These are phyloP conservation scores for Sylvia borin DNA, from an alignment of 2,797 vertebrate species.

Conservation along the genomic window DNA sequence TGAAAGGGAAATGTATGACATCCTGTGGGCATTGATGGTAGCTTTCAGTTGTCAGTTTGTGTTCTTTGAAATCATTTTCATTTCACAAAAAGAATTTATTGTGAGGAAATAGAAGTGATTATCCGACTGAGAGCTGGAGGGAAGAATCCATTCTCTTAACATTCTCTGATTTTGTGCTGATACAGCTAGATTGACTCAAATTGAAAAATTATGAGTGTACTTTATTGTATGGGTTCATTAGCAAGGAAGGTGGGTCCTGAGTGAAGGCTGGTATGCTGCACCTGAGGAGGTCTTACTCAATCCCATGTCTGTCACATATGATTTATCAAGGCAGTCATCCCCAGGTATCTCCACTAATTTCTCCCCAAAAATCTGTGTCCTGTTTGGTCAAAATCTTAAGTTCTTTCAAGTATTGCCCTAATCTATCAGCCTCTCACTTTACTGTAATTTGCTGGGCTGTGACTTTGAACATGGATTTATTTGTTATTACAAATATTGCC, in stretches of 20 bases:
- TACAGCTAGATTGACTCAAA: background rate
- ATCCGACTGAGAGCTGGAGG: constrained; percentile 1
- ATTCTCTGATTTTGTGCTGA: background rate
- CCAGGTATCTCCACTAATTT: background rate
- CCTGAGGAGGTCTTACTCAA: background rate
- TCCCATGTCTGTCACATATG: background rate
- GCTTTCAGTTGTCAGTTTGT: constrained; percentile 44
- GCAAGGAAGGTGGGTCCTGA: background rate
- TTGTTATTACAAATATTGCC: background rate
- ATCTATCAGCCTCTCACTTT: background rate
- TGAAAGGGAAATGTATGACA: constrained; percentile 59
- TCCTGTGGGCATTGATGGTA: constrained; percentile 59
- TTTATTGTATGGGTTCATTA: background rate
- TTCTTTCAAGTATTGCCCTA: background rate
- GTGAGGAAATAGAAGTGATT: constrained; percentile 48
- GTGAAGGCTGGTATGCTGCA: background rate
- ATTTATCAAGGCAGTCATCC: background rate
- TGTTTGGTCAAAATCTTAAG: background rate
- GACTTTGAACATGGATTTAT: background rate
- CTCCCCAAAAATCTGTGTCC: background rate
- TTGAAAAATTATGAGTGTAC: background rate
- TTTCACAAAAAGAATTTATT: constrained; percentile 41
- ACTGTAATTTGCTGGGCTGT: background rate
- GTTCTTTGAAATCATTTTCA: constrained; percentile 56
- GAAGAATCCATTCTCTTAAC: background rate